These are phyloP conservation scores for Campoletis sonorensis DNA, from an alignment of 1,140 invertebrate species.

Conservation along the genomic window DNA sequence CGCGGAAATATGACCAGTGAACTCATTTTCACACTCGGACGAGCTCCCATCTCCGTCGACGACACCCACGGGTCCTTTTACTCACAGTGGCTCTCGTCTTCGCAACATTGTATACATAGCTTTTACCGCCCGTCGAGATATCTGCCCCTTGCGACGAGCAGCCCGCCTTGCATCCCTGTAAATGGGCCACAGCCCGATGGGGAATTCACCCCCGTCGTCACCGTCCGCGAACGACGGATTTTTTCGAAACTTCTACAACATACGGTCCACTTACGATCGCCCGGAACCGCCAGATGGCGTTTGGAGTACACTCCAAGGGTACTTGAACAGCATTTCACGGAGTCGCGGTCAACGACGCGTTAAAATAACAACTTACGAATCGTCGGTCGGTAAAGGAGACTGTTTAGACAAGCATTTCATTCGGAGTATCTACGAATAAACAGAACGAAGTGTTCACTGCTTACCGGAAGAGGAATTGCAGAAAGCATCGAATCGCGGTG, in stretches of 20 bases:
- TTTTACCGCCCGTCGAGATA: background rate
- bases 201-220: background rate
- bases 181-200: background rate
- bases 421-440: background rate
- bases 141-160: background rate
- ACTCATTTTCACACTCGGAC: constrained; percentile 68
- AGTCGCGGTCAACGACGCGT: no score
- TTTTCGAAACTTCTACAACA: no score
- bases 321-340: no score
- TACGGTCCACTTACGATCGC: no score
- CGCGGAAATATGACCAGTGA: constrained; percentile 70
- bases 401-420: background rate
- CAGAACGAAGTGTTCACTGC: background rate
- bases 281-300: no score
- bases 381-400: constrained; percentile 53
- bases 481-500: background rate
- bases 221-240: no score
- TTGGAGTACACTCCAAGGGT: no score
- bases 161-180: constrained; percentile 10
- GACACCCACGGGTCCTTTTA: constrained; percentile 29
- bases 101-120: background rate
- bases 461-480: background rate
- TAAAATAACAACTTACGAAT: background rate
- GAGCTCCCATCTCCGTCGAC: constrained; percentile 55
- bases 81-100: background rate